Percentiles rank a stretch among this genome's conserved stretches.
phyloP scores from a whole-genome alignment of 2,113 vertebrate species.

The Sceloporus tristichus region DNA sequence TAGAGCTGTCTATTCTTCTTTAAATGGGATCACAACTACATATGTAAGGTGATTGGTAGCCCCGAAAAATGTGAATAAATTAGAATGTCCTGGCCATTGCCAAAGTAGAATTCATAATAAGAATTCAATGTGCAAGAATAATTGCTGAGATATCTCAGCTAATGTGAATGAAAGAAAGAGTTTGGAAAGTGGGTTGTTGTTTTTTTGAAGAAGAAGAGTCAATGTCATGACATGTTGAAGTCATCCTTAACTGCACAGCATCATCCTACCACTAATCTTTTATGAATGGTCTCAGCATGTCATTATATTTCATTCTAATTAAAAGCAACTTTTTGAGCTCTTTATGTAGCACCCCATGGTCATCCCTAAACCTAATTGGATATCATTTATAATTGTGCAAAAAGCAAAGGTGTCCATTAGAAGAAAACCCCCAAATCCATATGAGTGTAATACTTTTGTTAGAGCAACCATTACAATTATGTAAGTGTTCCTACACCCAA shows the following conservation, averaged over 20 bases:
- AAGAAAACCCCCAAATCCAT: neutral
- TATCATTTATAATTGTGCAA: neutral
- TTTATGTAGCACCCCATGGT: neutral
- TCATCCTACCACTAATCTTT: no score
- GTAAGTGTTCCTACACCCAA: neutral
- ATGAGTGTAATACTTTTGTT: neutral
- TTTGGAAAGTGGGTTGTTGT: neutral
- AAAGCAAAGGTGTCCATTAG: no score
- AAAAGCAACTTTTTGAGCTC: neutral
- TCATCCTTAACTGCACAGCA: no score
- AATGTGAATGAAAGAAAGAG: neutral
- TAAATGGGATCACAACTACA: neutral
- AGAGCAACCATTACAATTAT: neutral
- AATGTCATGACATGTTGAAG: no score
- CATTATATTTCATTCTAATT: neutral
- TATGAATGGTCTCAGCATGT: no score
- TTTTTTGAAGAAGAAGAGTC: no score
- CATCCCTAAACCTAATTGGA: neutral
- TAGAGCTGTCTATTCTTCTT: neutral
- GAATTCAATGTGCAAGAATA: neutral
- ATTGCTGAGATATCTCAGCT: neutral
- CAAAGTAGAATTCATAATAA: slow-evolving; percentile 6
- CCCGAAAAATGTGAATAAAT: neutral
- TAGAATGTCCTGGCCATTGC: neutral
- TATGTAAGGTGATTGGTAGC: neutral